Evolutionary conservation across 2,888 invertebrate species (phyloP).

Genomic region (Achlya flavicornis): DNA sequence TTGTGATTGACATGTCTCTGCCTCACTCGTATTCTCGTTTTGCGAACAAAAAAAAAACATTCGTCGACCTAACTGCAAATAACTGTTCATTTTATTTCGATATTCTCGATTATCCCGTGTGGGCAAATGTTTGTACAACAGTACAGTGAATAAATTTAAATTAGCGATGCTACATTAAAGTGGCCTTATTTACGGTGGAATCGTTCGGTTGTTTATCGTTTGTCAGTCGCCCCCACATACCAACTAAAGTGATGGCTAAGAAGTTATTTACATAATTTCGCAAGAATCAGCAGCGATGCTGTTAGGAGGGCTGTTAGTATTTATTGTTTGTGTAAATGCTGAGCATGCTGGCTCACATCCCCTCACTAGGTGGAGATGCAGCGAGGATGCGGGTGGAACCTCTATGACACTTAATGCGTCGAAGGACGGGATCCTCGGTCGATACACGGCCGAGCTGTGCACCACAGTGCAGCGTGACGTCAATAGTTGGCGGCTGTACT

Average conservation of each 20-base stretch:
- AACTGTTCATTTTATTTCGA: no score
- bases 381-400: slow-evolving; percentile 23
- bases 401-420: slow-evolving; percentile 40
- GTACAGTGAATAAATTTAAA: no score
- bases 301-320: slow-evolving; percentile 37
- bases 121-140: no score
- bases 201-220: slow-evolving; percentile 14
- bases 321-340: slow-evolving; percentile 28
- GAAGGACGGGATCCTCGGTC: slow-evolving; percentile 43
- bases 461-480: slow-evolving; percentile 29
- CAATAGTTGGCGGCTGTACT: slow-evolving; percentile 42
- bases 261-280: slow-evolving; percentile 39
- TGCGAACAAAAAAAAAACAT: no score
- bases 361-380: slow-evolving; percentile 31
- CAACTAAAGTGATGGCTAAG: no score
- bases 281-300: slow-evolving; percentile 38
- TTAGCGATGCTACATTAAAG: no score
- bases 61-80: no score
- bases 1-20: no score
- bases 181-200: not conserved
- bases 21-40: no score
- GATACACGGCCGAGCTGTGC: slow-evolving; percentile 58
- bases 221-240: slow-evolving; percentile 2
- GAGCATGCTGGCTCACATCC: slow-evolving; percentile 20
- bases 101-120: no score